Evolutionary conservation across 2,888 invertebrate species (phyloP).

Genomic region (Boloria euphrosyne): DNA sequence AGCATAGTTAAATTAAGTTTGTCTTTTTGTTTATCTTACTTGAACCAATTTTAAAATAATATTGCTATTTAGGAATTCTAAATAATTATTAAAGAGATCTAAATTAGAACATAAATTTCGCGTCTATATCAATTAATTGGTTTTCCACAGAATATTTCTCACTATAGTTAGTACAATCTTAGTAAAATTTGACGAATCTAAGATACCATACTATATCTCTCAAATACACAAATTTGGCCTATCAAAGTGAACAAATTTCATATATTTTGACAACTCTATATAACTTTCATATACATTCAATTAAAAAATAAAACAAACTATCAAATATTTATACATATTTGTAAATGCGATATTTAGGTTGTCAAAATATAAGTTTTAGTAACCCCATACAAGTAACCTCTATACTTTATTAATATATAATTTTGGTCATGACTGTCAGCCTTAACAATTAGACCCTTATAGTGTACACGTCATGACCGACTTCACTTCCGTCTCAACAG

Average conservation of each 20-base stretch:
- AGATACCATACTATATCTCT: slow-evolving; percentile 1
- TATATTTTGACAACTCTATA: slow-evolving; percentile 14
- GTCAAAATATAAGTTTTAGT: not conserved
- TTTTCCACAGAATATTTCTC: slow-evolving; percentile 1
- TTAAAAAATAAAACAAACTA: slow-evolving; percentile 7
- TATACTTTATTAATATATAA: not conserved
- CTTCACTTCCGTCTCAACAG: too few species aligned
- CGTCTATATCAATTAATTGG: not conserved
- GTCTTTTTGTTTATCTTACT: too few species aligned
- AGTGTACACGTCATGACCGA: slow-evolving; percentile 14
- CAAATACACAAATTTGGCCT: slow-evolving; percentile 15
- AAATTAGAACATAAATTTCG: slow-evolving; percentile 2
- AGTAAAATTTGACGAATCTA: slow-evolving; percentile 9
- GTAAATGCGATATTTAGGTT: slow-evolving; percentile 16
- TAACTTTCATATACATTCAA: not conserved
- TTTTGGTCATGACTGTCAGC: slow-evolving; percentile 1
- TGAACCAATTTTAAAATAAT: too few species aligned
- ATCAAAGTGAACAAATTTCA: slow-evolving; percentile 1
- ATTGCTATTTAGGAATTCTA: not conserved
- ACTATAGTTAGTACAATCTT: not conserved
- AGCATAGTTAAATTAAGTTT: too few species aligned
- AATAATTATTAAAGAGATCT: not conserved
- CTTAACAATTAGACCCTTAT: not conserved
- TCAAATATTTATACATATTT: slow-evolving; percentile 9
- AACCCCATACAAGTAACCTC: not conserved